These are phyloP conservation scores for Nymphalis c-album DNA, from an alignment of 2,888 invertebrate genomes.

Conservation along the genomic window DNA sequence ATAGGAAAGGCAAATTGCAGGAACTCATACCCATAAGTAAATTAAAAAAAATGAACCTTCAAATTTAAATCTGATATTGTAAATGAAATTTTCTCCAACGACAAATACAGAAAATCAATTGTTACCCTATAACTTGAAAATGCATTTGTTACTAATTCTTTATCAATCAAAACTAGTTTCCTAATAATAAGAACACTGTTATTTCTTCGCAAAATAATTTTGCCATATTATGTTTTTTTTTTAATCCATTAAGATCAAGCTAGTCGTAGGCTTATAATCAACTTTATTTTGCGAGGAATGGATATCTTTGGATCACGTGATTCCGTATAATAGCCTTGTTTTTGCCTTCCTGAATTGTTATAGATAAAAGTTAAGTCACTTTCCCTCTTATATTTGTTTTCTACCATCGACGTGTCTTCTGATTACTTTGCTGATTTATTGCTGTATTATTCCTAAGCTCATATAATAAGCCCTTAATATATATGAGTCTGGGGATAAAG, in stretches of 20 bases:
- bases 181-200: too few relatives aligned
- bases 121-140: too few relatives aligned
- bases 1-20: too few relatives aligned
- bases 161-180: too few relatives aligned
- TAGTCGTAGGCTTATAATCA: conserved; percentile 7
- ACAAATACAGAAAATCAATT: too few relatives aligned
- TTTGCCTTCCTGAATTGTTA: conserved; percentile 43
- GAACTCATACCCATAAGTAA: too few relatives aligned
- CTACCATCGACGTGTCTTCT: conserved; percentile 26
- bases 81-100: too few relatives aligned
- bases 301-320: conserved; percentile 50
- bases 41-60: too few relatives aligned
- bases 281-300: conserved; percentile 38
- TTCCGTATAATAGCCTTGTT: conserved; percentile 67
- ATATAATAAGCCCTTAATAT: background rate
- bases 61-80: too few relatives aligned
- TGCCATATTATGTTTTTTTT: background rate
- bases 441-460: conserved; percentile 7
- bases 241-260: background rate
- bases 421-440: conserved; percentile 32
- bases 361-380: conserved; percentile 50
- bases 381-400: conserved; percentile 26
- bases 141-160: too few relatives aligned
- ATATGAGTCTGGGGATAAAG: too few relatives aligned
- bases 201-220: too few relatives aligned